phyloP scores from a whole-genome alignment of 2,113 vertebrate species.

The Gorsachius goisagi region DNA sequence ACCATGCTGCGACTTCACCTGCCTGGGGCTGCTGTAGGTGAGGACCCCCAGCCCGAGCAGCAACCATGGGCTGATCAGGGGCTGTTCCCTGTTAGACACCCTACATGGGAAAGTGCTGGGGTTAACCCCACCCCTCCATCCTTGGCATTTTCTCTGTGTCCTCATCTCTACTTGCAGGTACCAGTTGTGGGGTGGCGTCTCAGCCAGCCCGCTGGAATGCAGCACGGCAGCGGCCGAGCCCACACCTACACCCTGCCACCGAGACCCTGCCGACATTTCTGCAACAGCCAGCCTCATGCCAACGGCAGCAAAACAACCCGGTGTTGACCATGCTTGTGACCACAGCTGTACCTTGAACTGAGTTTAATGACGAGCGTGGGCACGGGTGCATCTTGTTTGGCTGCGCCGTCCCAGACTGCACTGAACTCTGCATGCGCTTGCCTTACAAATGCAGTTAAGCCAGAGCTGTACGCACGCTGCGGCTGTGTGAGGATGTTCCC shows the following conservation, averaged over 20 bases:
- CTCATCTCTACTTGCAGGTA: not conserved
- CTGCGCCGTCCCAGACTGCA: not conserved
- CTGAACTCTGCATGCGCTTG: accelerated
- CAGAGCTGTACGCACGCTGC: not conserved
- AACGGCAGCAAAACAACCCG: not conserved
- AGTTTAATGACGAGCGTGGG: accelerated
- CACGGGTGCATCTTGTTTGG: accelerated
- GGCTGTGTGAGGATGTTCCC: not conserved
- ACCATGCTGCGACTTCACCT: not conserved
- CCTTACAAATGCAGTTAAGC: not conserved
- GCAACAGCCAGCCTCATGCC: not conserved
- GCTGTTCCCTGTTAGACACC: not conserved
- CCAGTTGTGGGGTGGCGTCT: accelerated
- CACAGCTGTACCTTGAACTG: not conserved
- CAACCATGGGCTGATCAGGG: accelerated
- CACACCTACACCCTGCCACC: not conserved
- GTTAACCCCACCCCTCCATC: not conserved
- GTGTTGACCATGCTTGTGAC: not conserved
- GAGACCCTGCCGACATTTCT: not conserved
- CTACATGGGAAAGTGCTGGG: not conserved
- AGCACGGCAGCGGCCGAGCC: not conserved
- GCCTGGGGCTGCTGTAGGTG: not conserved
- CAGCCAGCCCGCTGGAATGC: not conserved
- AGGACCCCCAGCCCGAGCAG: not conserved
- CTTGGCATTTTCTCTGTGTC: not conserved